These are phyloP conservation scores for Lampropteryx suffumata DNA, from an alignment of 2,888 invertebrate genomes.

Conservation along the genomic window DNA sequence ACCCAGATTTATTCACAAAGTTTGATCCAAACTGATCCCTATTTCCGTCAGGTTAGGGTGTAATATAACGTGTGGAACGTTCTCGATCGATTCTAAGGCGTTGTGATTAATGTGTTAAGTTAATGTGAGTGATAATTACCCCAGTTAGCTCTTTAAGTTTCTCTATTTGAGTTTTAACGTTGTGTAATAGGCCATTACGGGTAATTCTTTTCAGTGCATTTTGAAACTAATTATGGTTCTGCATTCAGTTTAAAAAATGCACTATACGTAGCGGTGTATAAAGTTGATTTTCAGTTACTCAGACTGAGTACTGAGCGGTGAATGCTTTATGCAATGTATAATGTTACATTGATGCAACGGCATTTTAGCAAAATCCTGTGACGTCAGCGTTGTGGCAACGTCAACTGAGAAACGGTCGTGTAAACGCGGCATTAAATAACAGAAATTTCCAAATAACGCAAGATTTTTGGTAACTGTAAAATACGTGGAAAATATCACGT, in stretches of 20 bases:
- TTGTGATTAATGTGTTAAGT: slow-evolving; percentile 32
- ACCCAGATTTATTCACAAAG: slow-evolving; percentile 1
- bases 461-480: no score
- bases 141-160: slow-evolving; percentile 26
- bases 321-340: no score
- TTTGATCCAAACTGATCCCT: slow-evolving; percentile 16
- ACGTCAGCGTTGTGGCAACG: no score
- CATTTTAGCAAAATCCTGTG: no score
- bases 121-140: slow-evolving; percentile 35
- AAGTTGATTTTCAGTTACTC: no score
- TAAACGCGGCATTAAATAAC: no score
- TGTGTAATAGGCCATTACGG: slow-evolving; percentile 27
- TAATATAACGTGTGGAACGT: slow-evolving; percentile 18
- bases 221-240: slow-evolving; percentile 1
- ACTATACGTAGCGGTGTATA: no score
- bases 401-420: no score
- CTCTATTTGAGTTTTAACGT: slow-evolving; percentile 30
- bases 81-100: slow-evolving; percentile 22
- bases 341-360: no score
- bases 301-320: no score
- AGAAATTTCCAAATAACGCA: no score
- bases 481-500: no score
- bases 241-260: background rate
- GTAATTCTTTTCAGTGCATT: slow-evolving; percentile 5
- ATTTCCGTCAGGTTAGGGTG: slow-evolving; percentile 18